Evolutionary conservation across 2,797 vertebrate genomes (phyloP), one percentile per base, ranked within the genome.

Genomic region (Peromyscus melanophrys): DNA sequence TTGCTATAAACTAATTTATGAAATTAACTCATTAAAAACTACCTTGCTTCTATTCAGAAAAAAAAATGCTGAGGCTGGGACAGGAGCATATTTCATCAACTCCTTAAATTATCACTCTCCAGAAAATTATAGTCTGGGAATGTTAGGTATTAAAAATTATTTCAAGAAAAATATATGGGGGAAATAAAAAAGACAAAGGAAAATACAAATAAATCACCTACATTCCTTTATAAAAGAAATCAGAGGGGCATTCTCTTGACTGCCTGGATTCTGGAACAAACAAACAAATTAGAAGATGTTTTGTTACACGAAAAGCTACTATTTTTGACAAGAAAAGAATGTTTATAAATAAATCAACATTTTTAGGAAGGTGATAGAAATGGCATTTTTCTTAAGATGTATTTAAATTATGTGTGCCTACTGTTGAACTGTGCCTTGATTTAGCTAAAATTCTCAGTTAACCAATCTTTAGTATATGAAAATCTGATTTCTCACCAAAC

Each of bases 71-170:
- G 9, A 89, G 61, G 21, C 46, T 52, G 65, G 57, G 1, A 1
- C 12, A 0, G 27, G 43, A 27, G 1, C 0, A 83, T 23, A 34
- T 88, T 92, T 97, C 89, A 92, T 25, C 61, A 40, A 31, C 81
- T 69, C 83, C 94, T 95, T 91, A 86, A 59, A 92, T 76, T 82
- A 92, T 23, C 4, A 31, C 37, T 31, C 25, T 89, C 40, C 40
- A 95, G 73, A 78, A 96, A 94, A 96, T 94, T 90, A 93, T 37
- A 96, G 73, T 55, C 37, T 87, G 75, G 52, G 49, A 71, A 96
- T 91, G 81, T 90, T 85, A 96, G 80, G 52, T 83, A 94, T 89
- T 86, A 97, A 90, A 16, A 88, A 90, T 94, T 93, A 94, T 81
- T 93, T 86, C 55, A 94, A 63, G 8, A 84, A 46, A 90, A 55